phyloP scores from a whole-genome alignment of 2,888 invertebrate genomes.

The Hypena proboscidalis region DNA sequence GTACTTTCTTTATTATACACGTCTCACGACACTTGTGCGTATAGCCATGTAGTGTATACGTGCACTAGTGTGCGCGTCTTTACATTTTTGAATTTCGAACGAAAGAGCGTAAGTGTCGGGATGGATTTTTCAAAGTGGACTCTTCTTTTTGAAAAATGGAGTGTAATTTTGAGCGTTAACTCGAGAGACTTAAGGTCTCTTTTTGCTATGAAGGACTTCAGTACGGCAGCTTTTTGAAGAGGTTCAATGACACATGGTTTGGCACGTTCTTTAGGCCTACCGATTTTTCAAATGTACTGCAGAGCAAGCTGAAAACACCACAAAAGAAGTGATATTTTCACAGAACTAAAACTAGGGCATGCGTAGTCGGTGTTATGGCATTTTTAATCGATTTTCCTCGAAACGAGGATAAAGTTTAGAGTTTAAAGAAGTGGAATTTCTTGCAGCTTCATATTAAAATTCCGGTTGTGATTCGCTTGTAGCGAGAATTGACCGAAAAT shows the following conservation, averaged over 20 bases:
- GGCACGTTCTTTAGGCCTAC: conserved; percentile 73
- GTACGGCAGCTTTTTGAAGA: conserved; percentile 69
- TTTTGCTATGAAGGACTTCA: conserved; percentile 45
- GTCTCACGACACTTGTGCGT: conserved; percentile 55
- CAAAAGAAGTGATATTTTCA: conserved; percentile 72
- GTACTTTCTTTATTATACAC: conserved; percentile 76
- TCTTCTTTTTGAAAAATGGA: conserved; percentile 50
- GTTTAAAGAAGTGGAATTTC: conserved; percentile 37
- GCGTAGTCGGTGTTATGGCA: conserved; percentile 57
- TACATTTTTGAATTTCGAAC: conserved; percentile 69
- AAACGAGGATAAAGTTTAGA: conserved; percentile 55
- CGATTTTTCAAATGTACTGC: conserved; percentile 65
- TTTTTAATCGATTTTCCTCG: conserved; percentile 64
- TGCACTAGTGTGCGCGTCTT: conserved; percentile 66
- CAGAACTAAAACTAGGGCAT: conserved; percentile 73
- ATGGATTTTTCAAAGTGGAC: conserved; percentile 68
- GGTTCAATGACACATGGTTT: conserved; percentile 81
- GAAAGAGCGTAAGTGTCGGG: conserved; percentile 70
- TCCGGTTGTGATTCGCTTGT: conserved; percentile 48
- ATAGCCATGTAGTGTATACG: conserved; percentile 52
- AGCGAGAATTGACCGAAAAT: conserved; percentile 65
- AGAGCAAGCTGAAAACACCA: conserved; percentile 56
- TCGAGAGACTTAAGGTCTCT: conserved; percentile 48
- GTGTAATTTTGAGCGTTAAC: conserved; percentile 56
- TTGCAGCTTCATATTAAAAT: conserved; percentile 21